Base-by-base conservation (phyloP, 2,888 invertebrate species). In the Pristionchus arcanus region DNA sequence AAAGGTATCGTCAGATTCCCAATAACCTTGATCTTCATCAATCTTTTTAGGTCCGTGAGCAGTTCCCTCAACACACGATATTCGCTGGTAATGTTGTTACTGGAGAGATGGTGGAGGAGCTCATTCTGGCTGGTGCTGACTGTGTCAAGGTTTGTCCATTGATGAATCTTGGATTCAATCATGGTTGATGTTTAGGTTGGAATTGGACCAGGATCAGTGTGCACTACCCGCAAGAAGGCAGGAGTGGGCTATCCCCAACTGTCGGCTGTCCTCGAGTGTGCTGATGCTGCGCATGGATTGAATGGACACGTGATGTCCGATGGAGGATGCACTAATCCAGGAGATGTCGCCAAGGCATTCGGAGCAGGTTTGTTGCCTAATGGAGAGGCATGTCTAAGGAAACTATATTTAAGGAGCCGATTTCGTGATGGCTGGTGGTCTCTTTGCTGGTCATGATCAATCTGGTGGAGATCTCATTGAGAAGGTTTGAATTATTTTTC, bases 261-360 rank as follows among this genome's bases (percentile, higher is more conserved):
- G 68, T 97, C 97, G 77, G 98, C 98, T 42, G 98, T 98, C 74
- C 97, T 98, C 88, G 98, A 98, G 95, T 98, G 98, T 96, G 97
- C 98, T 7, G 98, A 98, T 96, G 98, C 98, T 15, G 98, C 98
- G 2, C 98, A 98, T 95, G 98, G 98, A 0, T 96, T 98, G 13
- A 97, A 97, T 93, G 98, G 98, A 66, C 98, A 98, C 95, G 98
- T 98, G 90, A 98, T 98, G 95, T 97, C 98, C 97, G 98, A 98
- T 95, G 98, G 98, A 21, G 98, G 98, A 0, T 98, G 98, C 95
- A 97, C 97, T 0, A 98, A 98, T 95, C 97, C 98, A 0, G 98
- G 96, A 25, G 98, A 98, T 95, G 97, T 98, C 31, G 97, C 98
- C 0, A 98, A 98, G 95, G 96, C 98, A 0, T 98, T 98, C 96